Conservation (phyloP, 1,140 invertebrate genomes). For the Drosophila littoralis region DNA sequence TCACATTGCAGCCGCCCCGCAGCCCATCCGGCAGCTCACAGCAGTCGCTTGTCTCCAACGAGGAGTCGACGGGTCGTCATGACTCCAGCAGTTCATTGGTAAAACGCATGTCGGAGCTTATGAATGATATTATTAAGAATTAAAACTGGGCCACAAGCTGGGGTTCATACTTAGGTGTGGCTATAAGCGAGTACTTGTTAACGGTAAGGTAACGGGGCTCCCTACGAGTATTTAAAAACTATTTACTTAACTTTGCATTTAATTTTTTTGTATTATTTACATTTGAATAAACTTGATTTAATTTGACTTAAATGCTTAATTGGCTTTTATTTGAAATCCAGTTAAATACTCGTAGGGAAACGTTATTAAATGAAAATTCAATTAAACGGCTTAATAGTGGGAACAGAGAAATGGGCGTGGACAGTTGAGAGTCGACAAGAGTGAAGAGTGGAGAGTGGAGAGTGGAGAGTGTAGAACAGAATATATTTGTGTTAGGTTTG, state of each 20-base stretch:
- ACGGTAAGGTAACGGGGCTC: slow-evolving; percentile 40
- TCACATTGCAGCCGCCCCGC: slow-evolving; percentile 87
- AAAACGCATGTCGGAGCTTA: slow-evolving; percentile 84
- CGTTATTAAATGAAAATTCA: too few species aligned
- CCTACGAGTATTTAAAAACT: slow-evolving; percentile 59
- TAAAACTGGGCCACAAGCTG: slow-evolving; percentile 27
- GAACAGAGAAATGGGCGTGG: background rate
- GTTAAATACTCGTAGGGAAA: slow-evolving; percentile 66
- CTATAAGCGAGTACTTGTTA: slow-evolving; percentile 17
- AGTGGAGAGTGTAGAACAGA: background rate
- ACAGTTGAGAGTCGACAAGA: background rate
- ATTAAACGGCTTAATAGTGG: background rate
- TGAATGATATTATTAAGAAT: slow-evolving; percentile 84
- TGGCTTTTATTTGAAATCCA: slow-evolving; percentile 39
- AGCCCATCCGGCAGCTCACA: slow-evolving; percentile 88
- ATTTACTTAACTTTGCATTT: slow-evolving; percentile 47
- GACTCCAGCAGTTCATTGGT: slow-evolving; percentile 85
- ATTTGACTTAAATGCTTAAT: slow-evolving; percentile 23
- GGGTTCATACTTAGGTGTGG: background rate
- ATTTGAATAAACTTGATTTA: slow-evolving; percentile 65
- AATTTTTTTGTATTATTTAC: slow-evolving; percentile 56
- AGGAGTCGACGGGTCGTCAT: slow-evolving; percentile 76
- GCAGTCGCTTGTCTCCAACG: slow-evolving; percentile 78
- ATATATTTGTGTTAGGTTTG: background rate
- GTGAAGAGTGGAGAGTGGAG: background rate